A percentile compares a stretch with the other conserved stretches of the same genome.
These are phyloP conservation scores for Ciconia nigra DNA, from an alignment of 2,797 vertebrate species.

Conservation along the genomic window DNA sequence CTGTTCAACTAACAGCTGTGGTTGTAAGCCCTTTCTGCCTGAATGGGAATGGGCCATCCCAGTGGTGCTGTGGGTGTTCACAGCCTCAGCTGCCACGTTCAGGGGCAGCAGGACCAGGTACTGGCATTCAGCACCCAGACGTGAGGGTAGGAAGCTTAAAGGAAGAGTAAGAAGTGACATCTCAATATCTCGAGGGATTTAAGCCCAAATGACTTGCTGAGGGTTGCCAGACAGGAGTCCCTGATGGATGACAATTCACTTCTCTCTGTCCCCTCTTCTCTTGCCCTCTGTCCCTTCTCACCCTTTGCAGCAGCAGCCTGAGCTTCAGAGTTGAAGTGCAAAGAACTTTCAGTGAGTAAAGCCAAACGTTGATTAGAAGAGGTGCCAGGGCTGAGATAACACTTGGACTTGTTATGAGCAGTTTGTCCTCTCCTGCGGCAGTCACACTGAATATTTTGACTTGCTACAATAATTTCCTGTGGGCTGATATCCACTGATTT, in stretches of 20 bases:
- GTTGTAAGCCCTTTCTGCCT: not conserved
- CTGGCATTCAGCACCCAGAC: not conserved
- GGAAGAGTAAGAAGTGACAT: not conserved
- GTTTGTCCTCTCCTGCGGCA: conserved; percentile 67
- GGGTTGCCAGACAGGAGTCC: not conserved
- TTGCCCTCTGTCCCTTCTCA: not conserved
- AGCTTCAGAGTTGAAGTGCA: not conserved
- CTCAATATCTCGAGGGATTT: not conserved
- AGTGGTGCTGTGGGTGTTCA: not conserved
- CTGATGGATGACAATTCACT: not conserved
- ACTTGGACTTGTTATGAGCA: conserved; percentile 68
- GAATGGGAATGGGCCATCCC: not conserved
- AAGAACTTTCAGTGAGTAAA: conserved; percentile 42
- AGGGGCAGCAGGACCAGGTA: not conserved
- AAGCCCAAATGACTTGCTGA: not conserved
- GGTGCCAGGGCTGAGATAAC: conserved; percentile 74
- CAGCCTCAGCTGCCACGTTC: not conserved
- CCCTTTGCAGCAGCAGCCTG: not conserved
- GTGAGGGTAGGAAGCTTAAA: not conserved
- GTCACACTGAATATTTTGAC: conserved; percentile 68
- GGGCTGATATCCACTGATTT: conserved; percentile 15
- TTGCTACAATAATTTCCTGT: conserved; percentile 15
- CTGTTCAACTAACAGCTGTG: not conserved
- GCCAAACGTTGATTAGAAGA: conserved; percentile 73
- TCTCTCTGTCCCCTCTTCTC: not conserved